Percentiles rank a stretch among this genome's conserved stretches.
phyloP scores from a whole-genome alignment of 1,140 invertebrate genomes.

The Trichonephila inaurata region DNA sequence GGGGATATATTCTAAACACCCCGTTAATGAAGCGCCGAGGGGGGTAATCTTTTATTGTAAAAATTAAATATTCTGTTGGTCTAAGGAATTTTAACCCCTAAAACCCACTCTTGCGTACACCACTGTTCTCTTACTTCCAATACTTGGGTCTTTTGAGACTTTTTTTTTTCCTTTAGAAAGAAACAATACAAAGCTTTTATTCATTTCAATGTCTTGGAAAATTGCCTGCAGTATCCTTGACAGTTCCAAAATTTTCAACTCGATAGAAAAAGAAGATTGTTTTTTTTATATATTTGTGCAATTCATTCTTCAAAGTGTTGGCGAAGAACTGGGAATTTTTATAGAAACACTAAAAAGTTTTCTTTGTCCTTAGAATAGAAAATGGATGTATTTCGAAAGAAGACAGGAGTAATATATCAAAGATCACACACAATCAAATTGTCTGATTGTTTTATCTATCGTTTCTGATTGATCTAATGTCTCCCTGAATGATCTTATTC shows the following conservation, averaged over 20 bases:
- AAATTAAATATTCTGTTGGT: too few relatives aligned
- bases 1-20: too few relatives aligned
- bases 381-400: constrained; percentile 27
- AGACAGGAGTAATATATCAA: neutral
- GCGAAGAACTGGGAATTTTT: neutral
- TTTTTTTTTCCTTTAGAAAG: neutral
- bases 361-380: constrained; percentile 49
- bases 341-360: neutral
- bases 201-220: constrained; percentile 60
- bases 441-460: neutral
- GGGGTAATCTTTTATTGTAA: too few relatives aligned
- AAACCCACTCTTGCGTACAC: too few relatives aligned
- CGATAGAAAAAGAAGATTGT: neutral
- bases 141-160: neutral
- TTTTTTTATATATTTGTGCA: neutral
- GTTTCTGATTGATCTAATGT: too few relatives aligned
- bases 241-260: constrained; percentile 38
- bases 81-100: too few relatives aligned
- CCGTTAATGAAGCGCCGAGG: too few relatives aligned
- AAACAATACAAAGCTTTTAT: constrained; percentile 44
- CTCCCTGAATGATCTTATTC: too few relatives aligned
- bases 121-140: too few relatives aligned
- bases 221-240: constrained; percentile 56
- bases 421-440: neutral
- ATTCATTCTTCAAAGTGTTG: neutral